Percentiles rank a stretch among this genome's conserved stretches.
phyloP scores from a whole-genome alignment of 2,797 vertebrate genomes.

The Paguma larvata region DNA sequence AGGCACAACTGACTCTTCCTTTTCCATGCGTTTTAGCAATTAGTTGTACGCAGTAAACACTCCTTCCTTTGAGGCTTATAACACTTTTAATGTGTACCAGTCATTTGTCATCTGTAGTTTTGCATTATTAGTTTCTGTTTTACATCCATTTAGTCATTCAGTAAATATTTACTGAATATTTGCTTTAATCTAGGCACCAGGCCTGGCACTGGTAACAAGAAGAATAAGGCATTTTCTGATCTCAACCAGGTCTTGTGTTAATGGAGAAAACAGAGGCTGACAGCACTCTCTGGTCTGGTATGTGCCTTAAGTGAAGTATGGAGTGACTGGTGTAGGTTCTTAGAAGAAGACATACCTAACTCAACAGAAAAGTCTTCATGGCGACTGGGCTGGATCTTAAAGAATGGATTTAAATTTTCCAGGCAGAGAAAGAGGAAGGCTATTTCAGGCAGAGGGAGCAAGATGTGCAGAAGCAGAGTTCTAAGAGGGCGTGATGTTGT shows the following conservation, averaged over 20 bases:
- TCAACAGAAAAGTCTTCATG: slow-evolving; percentile 3
- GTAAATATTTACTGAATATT: slow-evolving; percentile 37
- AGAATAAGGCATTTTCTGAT: neutral
- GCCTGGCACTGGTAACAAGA: neutral
- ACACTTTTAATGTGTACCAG: neutral
- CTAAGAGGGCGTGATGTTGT: neutral
- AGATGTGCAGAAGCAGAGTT: neutral
- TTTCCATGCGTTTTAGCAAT: slow-evolving; percentile 21
- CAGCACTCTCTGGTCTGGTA: neutral
- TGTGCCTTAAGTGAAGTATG: neutral
- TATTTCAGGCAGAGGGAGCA: neutral
- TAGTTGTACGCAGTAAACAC: neutral
- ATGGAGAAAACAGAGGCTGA: neutral
- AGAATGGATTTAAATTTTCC: neutral
- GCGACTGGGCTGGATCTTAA: neutral
- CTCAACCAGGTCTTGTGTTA: neutral
- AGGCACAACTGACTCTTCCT: neutral
- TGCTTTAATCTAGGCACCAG: neutral
- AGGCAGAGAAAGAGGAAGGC: neutral
- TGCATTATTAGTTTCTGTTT: slow-evolving; percentile 54
- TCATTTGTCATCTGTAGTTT: slow-evolving; percentile 33
- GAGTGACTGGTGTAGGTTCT: neutral
- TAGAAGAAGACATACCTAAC: neutral
- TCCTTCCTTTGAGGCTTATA: neutral
- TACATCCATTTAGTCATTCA: slow-evolving; percentile 24